phyloP scores from a whole-genome alignment of 2,888 invertebrate genomes.

The Galerucella calmariensis region DNA sequence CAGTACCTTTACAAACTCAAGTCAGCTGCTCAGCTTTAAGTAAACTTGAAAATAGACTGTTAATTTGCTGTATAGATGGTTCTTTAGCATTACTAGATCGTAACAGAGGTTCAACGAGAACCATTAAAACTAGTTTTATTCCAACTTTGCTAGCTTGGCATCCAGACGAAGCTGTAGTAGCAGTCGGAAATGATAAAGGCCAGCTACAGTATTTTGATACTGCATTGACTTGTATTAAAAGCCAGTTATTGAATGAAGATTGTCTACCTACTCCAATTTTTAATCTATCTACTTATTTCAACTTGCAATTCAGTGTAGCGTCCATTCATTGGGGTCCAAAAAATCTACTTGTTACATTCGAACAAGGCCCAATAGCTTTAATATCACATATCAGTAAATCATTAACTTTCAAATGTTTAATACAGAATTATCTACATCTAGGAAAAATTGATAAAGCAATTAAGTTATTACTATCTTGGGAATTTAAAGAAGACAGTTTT shows the following conservation, averaged over 20 bases:
- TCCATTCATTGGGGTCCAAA: slow-evolving; percentile 60
- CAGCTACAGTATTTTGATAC: slow-evolving; percentile 82
- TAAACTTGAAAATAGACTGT: slow-evolving; percentile 76
- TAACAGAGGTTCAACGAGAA: slow-evolving; percentile 77
- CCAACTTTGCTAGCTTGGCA: slow-evolving; percentile 80
- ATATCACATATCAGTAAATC: slow-evolving; percentile 57
- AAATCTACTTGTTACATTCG: slow-evolving; percentile 70
- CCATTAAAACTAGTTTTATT: slow-evolving; percentile 84
- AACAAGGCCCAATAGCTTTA: slow-evolving; percentile 70
- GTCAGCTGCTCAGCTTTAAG: slow-evolving; percentile 76
- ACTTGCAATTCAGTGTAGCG: slow-evolving; percentile 57
- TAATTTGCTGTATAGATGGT: slow-evolving; percentile 87
- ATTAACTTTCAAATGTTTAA: slow-evolving; percentile 55
- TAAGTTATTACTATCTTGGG: slow-evolving; percentile 73
- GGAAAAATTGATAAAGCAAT: slow-evolving; percentile 77
- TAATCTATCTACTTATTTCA: slow-evolving; percentile 73
- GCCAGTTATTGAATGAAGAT: slow-evolving; percentile 76
- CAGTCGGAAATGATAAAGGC: slow-evolving; percentile 77
- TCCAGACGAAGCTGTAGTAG: slow-evolving; percentile 74
- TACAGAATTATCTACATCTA: slow-evolving; percentile 71
- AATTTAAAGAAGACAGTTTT: slow-evolving; percentile 81
- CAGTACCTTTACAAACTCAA: slow-evolving; percentile 77
- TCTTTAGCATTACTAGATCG: slow-evolving; percentile 84
- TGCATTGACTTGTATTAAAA: slow-evolving; percentile 74
- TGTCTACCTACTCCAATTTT: slow-evolving; percentile 71